These are phyloP conservation scores for Drosophila pectinifera DNA, from an alignment of 1,140 invertebrate species.

Conservation along the genomic window DNA sequence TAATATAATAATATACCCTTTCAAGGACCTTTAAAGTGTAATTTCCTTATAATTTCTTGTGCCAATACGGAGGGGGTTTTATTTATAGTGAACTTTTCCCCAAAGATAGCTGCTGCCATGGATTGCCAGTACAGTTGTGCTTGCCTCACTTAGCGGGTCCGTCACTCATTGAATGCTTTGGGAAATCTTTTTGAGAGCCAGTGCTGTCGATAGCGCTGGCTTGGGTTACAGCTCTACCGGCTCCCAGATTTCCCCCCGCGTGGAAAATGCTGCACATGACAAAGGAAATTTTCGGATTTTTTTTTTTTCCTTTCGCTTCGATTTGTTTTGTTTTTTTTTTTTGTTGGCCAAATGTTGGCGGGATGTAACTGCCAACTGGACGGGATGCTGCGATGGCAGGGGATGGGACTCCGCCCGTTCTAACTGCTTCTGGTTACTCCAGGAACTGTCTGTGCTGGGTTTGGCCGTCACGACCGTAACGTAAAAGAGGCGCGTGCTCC, in stretches of 20 bases:
- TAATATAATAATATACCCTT: background rate
- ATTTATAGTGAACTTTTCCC: background rate
- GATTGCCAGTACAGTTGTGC: constrained; percentile 35
- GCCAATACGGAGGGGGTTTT: background rate
- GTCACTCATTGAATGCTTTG: constrained; percentile 39
- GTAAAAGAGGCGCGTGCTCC: constrained; percentile 72
- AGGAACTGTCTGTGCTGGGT: constrained; percentile 22
- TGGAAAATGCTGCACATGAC: constrained; percentile 33
- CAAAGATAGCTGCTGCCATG: constrained; percentile 16
- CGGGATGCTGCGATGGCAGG: constrained; percentile 6
- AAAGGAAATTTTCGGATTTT: constrained; percentile 64
- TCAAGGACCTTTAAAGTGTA: background rate
- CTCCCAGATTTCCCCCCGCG: constrained; percentile 3
- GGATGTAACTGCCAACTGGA: constrained; percentile 18
- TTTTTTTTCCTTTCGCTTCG: background rate
- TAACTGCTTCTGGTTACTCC: constrained; percentile 38
- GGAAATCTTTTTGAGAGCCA: constrained; percentile 49
- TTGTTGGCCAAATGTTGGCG: constrained; percentile 46
- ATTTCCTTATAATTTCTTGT: background rate
- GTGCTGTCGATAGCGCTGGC: constrained; percentile 25
- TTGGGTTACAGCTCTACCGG: constrained; percentile 22
- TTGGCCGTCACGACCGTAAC: constrained; percentile 70
- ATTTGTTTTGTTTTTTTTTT: constrained; percentile 13
- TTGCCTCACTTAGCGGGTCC: constrained; percentile 23
- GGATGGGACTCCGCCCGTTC: constrained; percentile 14